These are phyloP conservation scores for Caenorhabditis latens DNA, from an alignment of 1,140 invertebrate species.

Conservation along the genomic window DNA sequence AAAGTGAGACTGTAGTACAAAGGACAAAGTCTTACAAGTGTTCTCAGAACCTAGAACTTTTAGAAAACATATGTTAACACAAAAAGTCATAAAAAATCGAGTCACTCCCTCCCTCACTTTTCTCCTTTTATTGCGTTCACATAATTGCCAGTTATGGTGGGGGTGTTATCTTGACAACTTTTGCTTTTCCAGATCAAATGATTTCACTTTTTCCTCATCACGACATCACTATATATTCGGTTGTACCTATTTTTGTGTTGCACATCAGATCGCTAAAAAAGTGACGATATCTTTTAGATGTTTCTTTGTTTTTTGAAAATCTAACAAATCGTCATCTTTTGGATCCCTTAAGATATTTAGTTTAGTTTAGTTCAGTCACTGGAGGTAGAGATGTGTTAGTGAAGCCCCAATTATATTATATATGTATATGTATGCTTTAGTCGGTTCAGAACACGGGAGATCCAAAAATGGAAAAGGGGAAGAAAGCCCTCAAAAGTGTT, in stretches of 20 bases:
- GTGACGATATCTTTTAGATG: not conserved
- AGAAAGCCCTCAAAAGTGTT: no score
- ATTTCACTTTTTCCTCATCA: conserved; percentile 31
- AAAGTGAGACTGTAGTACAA: no score
- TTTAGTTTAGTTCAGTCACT: not conserved
- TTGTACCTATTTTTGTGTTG: conserved; percentile 31
- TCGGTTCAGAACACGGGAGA: no score
- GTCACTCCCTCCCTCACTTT: not conserved
- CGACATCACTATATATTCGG: conserved; percentile 9
- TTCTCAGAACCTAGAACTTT: no score
- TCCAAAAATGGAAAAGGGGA: no score
- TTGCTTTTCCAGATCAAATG: conserved; percentile 14
- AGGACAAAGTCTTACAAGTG: no score
- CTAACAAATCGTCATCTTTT: no score
- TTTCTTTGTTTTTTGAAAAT: not conserved
- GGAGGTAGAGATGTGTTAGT: not conserved
- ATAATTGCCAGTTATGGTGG: conserved; percentile 6
- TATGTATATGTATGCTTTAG: no score
- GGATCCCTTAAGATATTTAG: not conserved
- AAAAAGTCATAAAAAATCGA: not conserved
- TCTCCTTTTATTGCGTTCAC: not conserved
- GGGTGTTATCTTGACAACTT: not conserved
- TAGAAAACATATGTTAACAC: no score
- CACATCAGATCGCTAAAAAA: not conserved
- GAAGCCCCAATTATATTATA: no score